A percentile compares a stretch with the other conserved stretches of the same genome.
Conservation (phyloP, 2,888 invertebrate genomes). For the Cactoblastis cactorum region DNA sequence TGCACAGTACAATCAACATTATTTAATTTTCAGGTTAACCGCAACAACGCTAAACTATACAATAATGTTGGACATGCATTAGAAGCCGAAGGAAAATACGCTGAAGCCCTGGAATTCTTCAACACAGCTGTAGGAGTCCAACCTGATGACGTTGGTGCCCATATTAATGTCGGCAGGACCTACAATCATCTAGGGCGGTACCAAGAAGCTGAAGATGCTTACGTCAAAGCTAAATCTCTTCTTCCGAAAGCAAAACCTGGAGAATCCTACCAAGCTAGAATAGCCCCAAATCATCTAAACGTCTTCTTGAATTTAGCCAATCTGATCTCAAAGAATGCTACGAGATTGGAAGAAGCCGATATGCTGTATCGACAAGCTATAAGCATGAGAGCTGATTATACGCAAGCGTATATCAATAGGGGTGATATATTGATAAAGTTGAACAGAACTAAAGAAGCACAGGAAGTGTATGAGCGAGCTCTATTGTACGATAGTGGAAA, state of each 20-base stretch:
- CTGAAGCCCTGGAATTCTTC: constrained; percentile 93
- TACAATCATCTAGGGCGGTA: constrained; percentile 90
- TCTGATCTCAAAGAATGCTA: constrained; percentile 94
- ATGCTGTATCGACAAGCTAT: constrained; percentile 96
- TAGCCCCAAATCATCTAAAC: constrained; percentile 97
- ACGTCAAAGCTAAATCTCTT: constrained; percentile 92
- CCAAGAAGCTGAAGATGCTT: constrained; percentile 94
- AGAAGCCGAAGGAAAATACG: constrained; percentile 84
- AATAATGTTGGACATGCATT: constrained; percentile 98
- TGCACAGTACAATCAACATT: too few relatives aligned
- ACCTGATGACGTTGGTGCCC: constrained; percentile 97
- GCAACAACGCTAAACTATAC: constrained; percentile 95
- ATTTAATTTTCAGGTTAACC: constrained; percentile 87
- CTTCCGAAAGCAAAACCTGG: constrained; percentile 95
- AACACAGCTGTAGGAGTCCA: constrained; percentile 95
- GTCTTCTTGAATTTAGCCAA: constrained; percentile 97
- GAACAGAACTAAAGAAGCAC: constrained; percentile 95
- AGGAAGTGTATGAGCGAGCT: constrained; percentile 96
- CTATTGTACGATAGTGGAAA: constrained; percentile 95
- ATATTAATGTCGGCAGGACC: constrained; percentile 97
- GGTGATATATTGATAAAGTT: constrained; percentile 97
- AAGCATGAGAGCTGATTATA: constrained; percentile 97
- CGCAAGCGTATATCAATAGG: constrained; percentile 97
- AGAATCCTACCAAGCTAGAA: constrained; percentile 95
- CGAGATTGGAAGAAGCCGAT: constrained; percentile 95